Base-by-base conservation (phyloP, 2,113 vertebrate species). In the Haliaeetus leucogaster region DNA sequence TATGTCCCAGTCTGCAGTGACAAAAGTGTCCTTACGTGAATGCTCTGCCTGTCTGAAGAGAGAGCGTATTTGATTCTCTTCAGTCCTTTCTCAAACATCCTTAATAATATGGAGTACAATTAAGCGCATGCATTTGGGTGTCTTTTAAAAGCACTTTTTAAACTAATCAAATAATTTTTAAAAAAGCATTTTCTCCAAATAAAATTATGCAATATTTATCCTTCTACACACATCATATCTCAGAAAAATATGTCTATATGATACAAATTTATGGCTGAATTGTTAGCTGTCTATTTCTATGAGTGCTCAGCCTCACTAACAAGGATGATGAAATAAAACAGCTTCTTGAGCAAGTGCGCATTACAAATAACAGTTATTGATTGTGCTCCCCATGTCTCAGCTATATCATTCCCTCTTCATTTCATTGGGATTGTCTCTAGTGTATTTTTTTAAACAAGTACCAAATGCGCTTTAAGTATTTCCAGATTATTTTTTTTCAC, bases 251-350 rank as follows among this genome's bases (percentile, higher is more conserved):
- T 1, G 2, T 50, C 8, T 32, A 7, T 66, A 11, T 20, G 27
- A 45, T 30, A 66, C n/a, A 40, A 43, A 65, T 32, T 2, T 23
- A 3, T 32, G 68, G 29, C 56, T 52, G 48, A 48, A 14, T 50
- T 82, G 30, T 56, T 67, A 61, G 22, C 52, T 72, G 18, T 36
- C 47, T 79, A 36, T 36, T 81, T 63, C 67, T 67, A 7, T 5
- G 40, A 63, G 40, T 27, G 25, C 52, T 79, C 48, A 91, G 73
- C 53, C 80, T 70, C 40, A 11, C 53, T 66, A 25, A 16, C 15
- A 45, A 87, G 62, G 83, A 82, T 91, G 89, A 84, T 93, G 86
- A 95, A 95, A 94, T 89, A 68, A 85, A 74, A 76, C 25, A 63
- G 25, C 25, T 91, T 82, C 79, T 93, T 96, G 73, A 78, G 82